These are phyloP conservation scores for Puffinus mauretanicus DNA, from an alignment of 2,113 vertebrate genomes.

Conservation along the genomic window DNA sequence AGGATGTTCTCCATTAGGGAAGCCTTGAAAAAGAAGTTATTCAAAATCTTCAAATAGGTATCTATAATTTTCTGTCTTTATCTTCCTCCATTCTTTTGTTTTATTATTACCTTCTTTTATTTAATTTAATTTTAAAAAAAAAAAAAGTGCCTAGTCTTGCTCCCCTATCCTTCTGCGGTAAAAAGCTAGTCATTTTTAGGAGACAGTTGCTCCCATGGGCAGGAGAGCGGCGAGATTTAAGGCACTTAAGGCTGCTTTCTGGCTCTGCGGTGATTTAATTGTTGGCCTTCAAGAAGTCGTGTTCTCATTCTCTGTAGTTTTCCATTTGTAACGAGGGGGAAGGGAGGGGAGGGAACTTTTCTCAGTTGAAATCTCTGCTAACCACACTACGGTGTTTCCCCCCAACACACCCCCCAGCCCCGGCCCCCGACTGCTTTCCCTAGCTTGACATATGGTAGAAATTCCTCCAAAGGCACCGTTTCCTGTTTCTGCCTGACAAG, in stretches of 20 bases:
- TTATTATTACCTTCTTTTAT: not conserved
- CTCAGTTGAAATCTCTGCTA: not conserved
- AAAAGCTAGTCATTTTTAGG: not conserved
- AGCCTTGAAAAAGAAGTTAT: conserved; percentile 22
- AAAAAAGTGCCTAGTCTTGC: not conserved
- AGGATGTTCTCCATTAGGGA: not conserved
- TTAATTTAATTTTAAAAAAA: not conserved
- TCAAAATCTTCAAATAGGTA: not conserved
- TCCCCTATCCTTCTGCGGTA: not conserved
- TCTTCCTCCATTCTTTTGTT: not conserved
- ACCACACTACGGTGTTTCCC: rapidly evolving
- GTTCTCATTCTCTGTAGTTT: conserved; percentile 31
- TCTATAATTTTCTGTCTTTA: not conserved
- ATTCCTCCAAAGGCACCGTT: conserved; percentile 36
- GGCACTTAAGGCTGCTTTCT: not conserved
- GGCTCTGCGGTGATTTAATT: not conserved
- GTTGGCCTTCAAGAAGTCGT: not conserved
- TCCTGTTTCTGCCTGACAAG: conserved; percentile 60
- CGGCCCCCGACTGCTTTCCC: not conserved
- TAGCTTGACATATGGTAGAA: conserved; percentile 53
- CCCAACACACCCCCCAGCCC: not conserved
- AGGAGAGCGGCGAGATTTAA: not conserved
- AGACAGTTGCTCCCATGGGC: not conserved
- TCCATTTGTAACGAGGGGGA: not conserved
- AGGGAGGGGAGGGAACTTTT: conserved; percentile 12